phyloP scores from a whole-genome alignment of 2,888 invertebrate species.

The Balanococcus diminutus region DNA sequence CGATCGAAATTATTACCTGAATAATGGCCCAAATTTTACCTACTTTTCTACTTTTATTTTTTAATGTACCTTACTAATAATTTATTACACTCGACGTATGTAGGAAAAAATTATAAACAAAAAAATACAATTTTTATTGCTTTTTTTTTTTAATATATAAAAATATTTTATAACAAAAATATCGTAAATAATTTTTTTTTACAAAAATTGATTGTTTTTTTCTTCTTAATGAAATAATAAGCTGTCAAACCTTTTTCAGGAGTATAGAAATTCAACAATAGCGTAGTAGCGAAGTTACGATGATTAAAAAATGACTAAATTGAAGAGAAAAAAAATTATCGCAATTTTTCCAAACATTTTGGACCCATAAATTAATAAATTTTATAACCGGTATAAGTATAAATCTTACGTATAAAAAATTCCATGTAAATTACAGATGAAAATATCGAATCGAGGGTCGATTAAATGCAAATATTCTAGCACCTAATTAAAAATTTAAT shows the following conservation, averaged over 20 bases:
- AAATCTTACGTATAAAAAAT: neutral
- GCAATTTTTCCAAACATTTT: neutral
- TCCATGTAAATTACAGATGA: neutral
- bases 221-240: neutral
- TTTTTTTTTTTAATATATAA: neutral
- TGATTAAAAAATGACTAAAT: neutral
- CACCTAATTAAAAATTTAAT: neutral
- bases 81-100: neutral
- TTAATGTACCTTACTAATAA: neutral
- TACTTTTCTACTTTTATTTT: neutral
- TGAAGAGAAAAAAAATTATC: neutral
- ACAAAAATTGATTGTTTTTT: neutral
- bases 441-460: neutral
- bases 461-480: neutral
- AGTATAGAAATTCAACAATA: neutral
- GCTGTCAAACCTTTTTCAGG: neutral
- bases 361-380: neutral
- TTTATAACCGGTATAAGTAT: neutral
- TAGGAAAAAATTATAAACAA: neutral
- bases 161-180: neutral
- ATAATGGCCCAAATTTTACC: neutral
- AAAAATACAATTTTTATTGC: neutral
- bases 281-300: neutral
- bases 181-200: neutral
- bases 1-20: neutral